phyloP scores from a whole-genome alignment of 2,888 invertebrate species.

The Anodontia alba region DNA sequence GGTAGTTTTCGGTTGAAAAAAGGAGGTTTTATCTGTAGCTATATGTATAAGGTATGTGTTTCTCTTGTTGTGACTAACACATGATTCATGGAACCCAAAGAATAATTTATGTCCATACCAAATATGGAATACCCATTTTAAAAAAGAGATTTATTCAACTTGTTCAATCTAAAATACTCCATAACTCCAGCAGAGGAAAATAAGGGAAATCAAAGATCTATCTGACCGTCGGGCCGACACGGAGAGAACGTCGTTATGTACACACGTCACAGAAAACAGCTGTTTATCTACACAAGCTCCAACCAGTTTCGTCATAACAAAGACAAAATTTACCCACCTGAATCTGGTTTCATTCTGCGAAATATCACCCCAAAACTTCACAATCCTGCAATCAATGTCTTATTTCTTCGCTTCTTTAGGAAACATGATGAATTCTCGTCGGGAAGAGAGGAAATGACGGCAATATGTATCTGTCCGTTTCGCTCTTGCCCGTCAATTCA shows the following conservation, averaged over 20 bases:
- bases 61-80: too few species aligned
- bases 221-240: background rate
- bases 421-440: background rate
- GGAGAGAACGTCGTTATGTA: background rate
- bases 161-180: too few species aligned
- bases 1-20: too few species aligned
- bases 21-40: too few species aligned
- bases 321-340: conserved; percentile 36
- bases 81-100: too few species aligned
- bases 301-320: conserved; percentile 10
- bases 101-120: too few species aligned
- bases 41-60: too few species aligned
- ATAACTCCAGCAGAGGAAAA: too few species aligned
- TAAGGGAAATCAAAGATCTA: too few species aligned
- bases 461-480: too few species aligned
- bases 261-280: conserved; percentile 20
- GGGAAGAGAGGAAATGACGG: background rate
- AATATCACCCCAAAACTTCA: conserved; percentile 11
- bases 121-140: too few species aligned
- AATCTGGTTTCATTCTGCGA: conserved; percentile 51
- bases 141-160: too few species aligned
- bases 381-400: conserved; percentile 3
- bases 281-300: conserved; percentile 3
- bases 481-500: background rate
- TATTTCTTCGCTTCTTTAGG: background rate